Base-by-base conservation (phyloP, 1,140 invertebrate species). In the Lucilia sericata region DNA sequence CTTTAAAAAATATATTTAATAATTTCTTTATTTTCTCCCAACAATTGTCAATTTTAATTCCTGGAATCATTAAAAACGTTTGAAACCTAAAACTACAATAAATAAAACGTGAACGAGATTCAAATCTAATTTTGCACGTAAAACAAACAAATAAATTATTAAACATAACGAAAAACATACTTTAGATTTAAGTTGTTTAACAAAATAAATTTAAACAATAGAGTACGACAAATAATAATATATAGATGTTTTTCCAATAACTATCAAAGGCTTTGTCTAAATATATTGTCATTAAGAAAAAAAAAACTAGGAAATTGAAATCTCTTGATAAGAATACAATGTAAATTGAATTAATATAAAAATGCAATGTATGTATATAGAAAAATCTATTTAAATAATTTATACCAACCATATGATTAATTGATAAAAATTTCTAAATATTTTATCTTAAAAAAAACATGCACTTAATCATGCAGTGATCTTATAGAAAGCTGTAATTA, bases 41-140 rank as follows among this genome's bases (percentile, higher is more conserved):
- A 17, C 55, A 60, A 60, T 60, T 60, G 55, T n/a, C n/a, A 60
- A 60, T 60, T 60, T 30, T 14, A 55, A 14, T 55, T 55, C 51
- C 51, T 55, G 51, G 51, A 14, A 55, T 55, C 12, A 55, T 55
- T 55, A 14, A 12, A 14, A 55, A 55, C n/a, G 17, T 55, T 14
- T n/a, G 5, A 60, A 17, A 70, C 65, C 17, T 21, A 70, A 12
- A 70, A 60, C 21, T 2, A 70, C 4, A 70, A 21, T 21, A 70
- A 70, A 9, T 55, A 70, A 70, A 70, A 70, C 65, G 65, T 70
- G 65, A 70, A 42, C 5, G 25, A 70, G 65, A 70, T 70, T 70
- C 65, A 21, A 19, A 70, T 70, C 65, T 21, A 0, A 21, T 25
- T 70, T 25, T 70, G 65, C 65, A 70, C 65, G 65, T 70, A 9